Evolutionary conservation across 2,888 invertebrate genomes (phyloP).

Genomic region (Odiellus spinosus): DNA sequence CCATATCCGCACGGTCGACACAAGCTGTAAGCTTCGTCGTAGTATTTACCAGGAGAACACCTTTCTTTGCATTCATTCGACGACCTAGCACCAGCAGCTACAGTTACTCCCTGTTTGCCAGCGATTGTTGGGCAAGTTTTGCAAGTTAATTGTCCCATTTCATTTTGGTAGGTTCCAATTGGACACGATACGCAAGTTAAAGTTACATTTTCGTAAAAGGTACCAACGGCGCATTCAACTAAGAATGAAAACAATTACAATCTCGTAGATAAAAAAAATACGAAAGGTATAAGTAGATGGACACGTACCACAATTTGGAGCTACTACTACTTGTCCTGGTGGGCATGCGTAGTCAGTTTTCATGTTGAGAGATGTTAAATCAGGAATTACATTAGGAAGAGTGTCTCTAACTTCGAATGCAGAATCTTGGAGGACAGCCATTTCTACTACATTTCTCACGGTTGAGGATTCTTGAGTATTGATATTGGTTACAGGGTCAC

Average conservation of each 20-base stretch:
- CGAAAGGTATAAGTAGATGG: background rate
- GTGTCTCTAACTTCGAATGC: conserved; percentile 85
- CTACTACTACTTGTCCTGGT: conserved; percentile 80
- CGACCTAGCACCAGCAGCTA: conserved; percentile 68
- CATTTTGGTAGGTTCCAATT: conserved; percentile 81
- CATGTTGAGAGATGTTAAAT: conserved; percentile 71
- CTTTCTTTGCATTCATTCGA: conserved; percentile 82
- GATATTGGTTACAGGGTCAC: conserved; percentile 74
- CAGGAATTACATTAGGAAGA: conserved; percentile 82
- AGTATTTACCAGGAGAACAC: conserved; percentile 85
- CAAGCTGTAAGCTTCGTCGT: conserved; percentile 69
- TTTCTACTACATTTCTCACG: conserved; percentile 58
- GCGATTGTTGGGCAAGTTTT: conserved; percentile 75
- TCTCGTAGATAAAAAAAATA: background rate
- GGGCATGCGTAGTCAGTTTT: conserved; percentile 85
- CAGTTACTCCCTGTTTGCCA: conserved; percentile 74
- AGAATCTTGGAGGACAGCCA: conserved; percentile 78
- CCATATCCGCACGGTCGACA: conserved; percentile 88
- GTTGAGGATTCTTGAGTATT: conserved; percentile 72
- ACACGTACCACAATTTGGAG: conserved; percentile 72
- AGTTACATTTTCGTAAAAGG: conserved; percentile 53
- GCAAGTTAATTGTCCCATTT: conserved; percentile 75
- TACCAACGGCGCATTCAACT: conserved; percentile 80
- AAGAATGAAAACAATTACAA: conserved; percentile 7
- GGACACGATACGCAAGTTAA: conserved; percentile 68